phyloP scores from a whole-genome alignment of 2,797 vertebrate species.

The Fundulus diaphanus region DNA sequence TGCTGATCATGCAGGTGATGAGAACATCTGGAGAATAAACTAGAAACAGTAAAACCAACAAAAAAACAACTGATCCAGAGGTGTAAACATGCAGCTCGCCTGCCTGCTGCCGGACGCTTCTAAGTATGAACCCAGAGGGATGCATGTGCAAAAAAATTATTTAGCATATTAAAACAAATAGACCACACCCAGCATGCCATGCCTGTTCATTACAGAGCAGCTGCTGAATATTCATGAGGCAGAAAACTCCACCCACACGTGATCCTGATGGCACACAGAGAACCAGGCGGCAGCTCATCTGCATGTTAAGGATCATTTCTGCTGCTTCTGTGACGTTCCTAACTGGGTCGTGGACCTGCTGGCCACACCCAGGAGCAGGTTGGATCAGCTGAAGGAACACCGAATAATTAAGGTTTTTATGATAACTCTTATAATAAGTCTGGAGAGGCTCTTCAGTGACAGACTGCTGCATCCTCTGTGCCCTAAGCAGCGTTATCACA shows the following conservation, averaged over 20 bases:
- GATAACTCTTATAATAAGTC: neutral
- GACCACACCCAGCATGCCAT: neutral
- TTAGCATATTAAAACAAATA: neutral
- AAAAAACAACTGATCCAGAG: no score
- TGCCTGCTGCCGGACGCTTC: neutral
- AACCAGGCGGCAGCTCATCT: neutral
- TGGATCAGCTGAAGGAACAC: neutral
- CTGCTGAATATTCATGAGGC: neutral
- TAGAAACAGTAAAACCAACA: no score
- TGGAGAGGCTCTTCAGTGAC: no score
- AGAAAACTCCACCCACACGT: constrained; percentile 4
- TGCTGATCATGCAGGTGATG: no score
- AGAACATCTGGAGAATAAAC: no score
- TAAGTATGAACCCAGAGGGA: no score
- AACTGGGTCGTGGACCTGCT: neutral
- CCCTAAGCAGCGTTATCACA: no score
- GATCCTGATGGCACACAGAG: neutral
- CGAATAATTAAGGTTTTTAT: neutral
- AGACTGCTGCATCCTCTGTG: no score
- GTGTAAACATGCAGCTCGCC: neutral
- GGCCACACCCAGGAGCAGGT: neutral
- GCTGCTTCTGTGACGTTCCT: neutral
- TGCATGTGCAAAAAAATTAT: neutral
- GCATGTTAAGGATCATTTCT: neutral
- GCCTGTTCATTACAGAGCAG: neutral